A percentile compares a stretch with the other conserved stretches of the same genome.
Conservation (phyloP, 2,113 vertebrate species). For the Elanus axillaris region DNA sequence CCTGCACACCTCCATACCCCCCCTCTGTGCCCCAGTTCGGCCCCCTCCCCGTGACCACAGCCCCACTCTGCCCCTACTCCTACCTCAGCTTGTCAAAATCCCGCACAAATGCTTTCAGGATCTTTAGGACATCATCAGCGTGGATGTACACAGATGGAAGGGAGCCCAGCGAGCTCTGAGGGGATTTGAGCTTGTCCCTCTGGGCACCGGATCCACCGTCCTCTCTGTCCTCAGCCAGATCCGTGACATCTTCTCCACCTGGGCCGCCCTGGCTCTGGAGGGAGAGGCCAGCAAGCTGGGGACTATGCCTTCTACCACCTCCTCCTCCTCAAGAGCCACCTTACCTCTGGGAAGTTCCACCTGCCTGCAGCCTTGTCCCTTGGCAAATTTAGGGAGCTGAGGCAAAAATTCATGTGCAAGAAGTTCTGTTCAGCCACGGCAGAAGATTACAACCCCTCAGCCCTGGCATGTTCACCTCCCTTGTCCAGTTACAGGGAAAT, state of each 20-base stretch:
- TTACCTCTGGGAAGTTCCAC: not conserved
- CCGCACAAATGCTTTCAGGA: not conserved
- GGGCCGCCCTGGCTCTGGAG: not conserved
- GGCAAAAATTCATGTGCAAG: not conserved
- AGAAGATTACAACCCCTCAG: not conserved
- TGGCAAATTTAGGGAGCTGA: not conserved
- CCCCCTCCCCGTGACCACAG: not conserved
- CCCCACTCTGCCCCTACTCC: rapidly evolving
- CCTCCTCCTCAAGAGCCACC: not conserved
- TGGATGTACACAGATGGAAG: not conserved
- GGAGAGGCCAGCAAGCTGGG: not conserved
- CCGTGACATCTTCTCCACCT: not conserved
- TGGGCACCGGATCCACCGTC: rapidly evolving
- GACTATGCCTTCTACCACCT: not conserved
- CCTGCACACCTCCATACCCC: not conserved
- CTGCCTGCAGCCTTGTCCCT: not conserved
- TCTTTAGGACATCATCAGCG: not conserved
- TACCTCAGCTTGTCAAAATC: not conserved
- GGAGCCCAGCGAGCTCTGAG: rapidly evolving
- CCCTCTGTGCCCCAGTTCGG: rapidly evolving
- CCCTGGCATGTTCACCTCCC: not conserved
- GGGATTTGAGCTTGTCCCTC: not conserved
- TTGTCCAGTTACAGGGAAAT: not conserved
- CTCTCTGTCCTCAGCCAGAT: not conserved
- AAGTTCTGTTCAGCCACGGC: not conserved